These are phyloP conservation scores for Drosophila kepulauana DNA, from an alignment of 1,140 invertebrate species.

Conservation along the genomic window DNA sequence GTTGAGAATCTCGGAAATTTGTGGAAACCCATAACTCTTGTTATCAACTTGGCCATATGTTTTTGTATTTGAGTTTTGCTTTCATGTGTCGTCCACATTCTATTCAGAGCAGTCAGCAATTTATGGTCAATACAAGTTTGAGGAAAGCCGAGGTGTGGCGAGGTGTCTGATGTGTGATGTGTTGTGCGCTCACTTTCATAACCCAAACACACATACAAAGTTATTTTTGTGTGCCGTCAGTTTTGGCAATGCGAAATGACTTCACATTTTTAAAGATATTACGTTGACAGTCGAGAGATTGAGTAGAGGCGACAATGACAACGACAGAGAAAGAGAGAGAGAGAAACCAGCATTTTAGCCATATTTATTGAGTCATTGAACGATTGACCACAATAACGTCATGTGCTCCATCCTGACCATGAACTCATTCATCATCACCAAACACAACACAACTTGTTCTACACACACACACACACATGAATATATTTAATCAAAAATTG, in stretches of 20 bases:
- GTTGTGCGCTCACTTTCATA: constrained; percentile 40
- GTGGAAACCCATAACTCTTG: constrained; percentile 69
- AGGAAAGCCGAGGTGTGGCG: constrained; percentile 6
- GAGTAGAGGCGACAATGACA: constrained; percentile 9
- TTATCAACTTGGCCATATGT: constrained; percentile 49
- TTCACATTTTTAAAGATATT: constrained; percentile 79
- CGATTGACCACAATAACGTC: constrained; percentile 65
- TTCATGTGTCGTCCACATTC: constrained; percentile 44
- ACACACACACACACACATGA: not conserved
- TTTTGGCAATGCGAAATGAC: constrained; percentile 75
- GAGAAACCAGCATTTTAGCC: constrained; percentile 33
- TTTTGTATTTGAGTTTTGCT: constrained; percentile 4
- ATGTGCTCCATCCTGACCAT: constrained; percentile 58
- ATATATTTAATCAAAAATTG: constrained; percentile 30
- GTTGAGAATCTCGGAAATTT: constrained; percentile 54
- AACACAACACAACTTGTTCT: constrained; percentile 11
- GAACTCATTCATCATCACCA: constrained; percentile 58
- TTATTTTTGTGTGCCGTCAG: constrained; percentile 57
- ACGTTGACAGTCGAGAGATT: constrained; percentile 72
- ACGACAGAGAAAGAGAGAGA: not conserved
- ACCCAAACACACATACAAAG: constrained; percentile 36
- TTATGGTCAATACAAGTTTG: constrained; percentile 31
- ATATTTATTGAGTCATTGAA: constrained; percentile 45
- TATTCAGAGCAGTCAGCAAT: constrained; percentile 31
- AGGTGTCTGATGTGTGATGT: no score